Evolutionary conservation across 1,140 invertebrate species (phyloP).

Genomic region (Cydia strobilella): DNA sequence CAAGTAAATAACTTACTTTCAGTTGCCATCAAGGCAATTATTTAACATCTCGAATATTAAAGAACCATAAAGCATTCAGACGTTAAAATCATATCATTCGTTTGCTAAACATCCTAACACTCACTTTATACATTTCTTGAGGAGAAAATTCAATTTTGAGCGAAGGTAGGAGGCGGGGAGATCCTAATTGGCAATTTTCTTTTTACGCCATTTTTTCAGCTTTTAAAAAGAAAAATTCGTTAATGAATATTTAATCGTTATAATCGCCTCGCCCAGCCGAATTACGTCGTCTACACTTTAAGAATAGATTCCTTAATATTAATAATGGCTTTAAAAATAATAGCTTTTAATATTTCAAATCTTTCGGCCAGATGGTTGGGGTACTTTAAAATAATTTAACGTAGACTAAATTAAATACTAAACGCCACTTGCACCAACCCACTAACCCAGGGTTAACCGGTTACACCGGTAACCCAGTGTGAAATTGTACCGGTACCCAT

Average conservation of each 20-base stretch:
- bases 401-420: not conserved
- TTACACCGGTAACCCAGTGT: too few species aligned
- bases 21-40: constrained; percentile 3
- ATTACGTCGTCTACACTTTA: constrained; percentile 57
- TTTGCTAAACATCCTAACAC: constrained; percentile 50
- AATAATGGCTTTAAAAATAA: constrained; percentile 42
- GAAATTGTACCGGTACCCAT: too few species aligned
- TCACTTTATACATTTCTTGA: constrained; percentile 69
- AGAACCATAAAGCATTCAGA: constrained; percentile 15
- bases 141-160: constrained; percentile 69
- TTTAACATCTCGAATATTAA: constrained; percentile 23
- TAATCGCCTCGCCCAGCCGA: constrained; percentile 73
- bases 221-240: constrained; percentile 80
- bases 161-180: constrained; percentile 50
- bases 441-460: too few species aligned
- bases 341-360: constrained; percentile 12
- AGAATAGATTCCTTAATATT: constrained; percentile 60
- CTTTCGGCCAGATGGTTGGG: constrained; percentile 10
- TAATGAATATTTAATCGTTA: constrained; percentile 78
- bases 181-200: constrained; percentile 77
- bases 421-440: too few species aligned
- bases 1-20: not conserved
- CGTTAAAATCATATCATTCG: constrained; percentile 4
- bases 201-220: constrained; percentile 76
- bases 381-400: not conserved